Conservation (phyloP, 2,113 vertebrate genomes). For the Microtus richardsoni region DNA sequence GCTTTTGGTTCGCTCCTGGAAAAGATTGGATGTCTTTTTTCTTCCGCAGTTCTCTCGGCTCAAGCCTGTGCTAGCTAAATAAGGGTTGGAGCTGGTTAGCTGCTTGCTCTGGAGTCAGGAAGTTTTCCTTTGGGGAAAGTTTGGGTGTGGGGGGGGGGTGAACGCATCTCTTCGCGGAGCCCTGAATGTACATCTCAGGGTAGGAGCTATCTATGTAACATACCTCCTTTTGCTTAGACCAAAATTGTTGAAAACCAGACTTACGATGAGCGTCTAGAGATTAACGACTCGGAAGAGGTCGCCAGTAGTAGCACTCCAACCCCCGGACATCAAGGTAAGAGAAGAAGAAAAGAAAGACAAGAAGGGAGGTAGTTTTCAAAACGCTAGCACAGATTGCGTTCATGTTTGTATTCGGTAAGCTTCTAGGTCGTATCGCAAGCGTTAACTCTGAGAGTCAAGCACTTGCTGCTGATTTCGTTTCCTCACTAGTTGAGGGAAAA, state of each 20-base stretch:
- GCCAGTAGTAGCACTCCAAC: constrained; percentile 87
- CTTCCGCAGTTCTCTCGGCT: not conserved
- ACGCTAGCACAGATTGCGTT: not conserved
- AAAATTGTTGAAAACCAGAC: constrained; percentile 90
- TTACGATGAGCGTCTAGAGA: constrained; percentile 94
- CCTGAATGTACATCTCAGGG: not conserved
- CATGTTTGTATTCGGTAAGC: not conserved
- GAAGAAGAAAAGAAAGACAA: not conserved
- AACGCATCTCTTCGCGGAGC: not conserved
- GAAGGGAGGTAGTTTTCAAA: not conserved
- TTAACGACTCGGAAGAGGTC: constrained; percentile 90
- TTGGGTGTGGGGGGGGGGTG: not conserved
- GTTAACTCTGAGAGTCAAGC: not conserved
- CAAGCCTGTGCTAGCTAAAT: not conserved
- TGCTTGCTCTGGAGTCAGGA: not conserved
- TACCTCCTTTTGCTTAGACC: constrained; percentile 75
- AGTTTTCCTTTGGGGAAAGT: not conserved
- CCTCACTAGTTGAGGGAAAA: not conserved
- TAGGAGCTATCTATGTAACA: not conserved
- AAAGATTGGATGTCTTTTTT: not conserved
- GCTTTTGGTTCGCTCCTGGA: not conserved
- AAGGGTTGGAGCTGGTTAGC: not conserved
- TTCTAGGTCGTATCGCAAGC: not conserved
- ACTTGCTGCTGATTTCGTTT: not conserved
- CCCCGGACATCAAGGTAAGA: constrained; percentile 82